These are phyloP conservation scores for Apocheima hispidaria DNA, from an alignment of 2,888 invertebrate species.

Conservation along the genomic window DNA sequence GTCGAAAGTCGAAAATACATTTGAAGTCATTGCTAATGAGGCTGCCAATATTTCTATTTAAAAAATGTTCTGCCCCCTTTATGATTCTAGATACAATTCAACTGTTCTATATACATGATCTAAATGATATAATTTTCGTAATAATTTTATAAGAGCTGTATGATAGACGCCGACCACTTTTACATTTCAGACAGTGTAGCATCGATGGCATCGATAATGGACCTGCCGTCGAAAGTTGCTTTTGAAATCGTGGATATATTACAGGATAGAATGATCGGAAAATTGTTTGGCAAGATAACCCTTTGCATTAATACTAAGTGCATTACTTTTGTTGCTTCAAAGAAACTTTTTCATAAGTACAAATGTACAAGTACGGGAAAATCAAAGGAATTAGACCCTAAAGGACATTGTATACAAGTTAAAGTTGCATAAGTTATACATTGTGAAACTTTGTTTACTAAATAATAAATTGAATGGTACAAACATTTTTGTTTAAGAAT, in stretches of 20 bases:
- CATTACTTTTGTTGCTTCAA: slow-evolving; percentile 66
- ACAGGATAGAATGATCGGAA: slow-evolving; percentile 74
- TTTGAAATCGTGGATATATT: slow-evolving; percentile 77
- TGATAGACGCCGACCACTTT: slow-evolving; percentile 8
- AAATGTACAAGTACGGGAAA: slow-evolving; percentile 58
- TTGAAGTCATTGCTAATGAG: no score
- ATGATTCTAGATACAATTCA: no score
- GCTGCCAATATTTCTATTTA: no score
- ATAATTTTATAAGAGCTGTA: no score
- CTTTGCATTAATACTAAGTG: slow-evolving; percentile 75
- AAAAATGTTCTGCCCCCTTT: no score
- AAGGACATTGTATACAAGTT: slow-evolving; percentile 68
- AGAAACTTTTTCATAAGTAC: slow-evolving; percentile 69
- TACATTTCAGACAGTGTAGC: slow-evolving; percentile 71
- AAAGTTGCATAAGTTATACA: slow-evolving; percentile 59
- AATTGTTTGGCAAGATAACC: slow-evolving; percentile 75
- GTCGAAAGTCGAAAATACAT: no score
- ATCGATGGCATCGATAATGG: slow-evolving; percentile 75
- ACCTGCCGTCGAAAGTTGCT: slow-evolving; percentile 75
- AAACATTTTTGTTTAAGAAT: slow-evolving; percentile 53
- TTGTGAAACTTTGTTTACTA: slow-evolving; percentile 55
- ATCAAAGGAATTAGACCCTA: slow-evolving; percentile 62
- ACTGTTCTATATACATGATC: no score
- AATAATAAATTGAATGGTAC: slow-evolving; percentile 56
- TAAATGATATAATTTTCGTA: no score